Base-by-base conservation (phyloP, 2,113 vertebrate genomes). In the Capreolus pygargus region DNA sequence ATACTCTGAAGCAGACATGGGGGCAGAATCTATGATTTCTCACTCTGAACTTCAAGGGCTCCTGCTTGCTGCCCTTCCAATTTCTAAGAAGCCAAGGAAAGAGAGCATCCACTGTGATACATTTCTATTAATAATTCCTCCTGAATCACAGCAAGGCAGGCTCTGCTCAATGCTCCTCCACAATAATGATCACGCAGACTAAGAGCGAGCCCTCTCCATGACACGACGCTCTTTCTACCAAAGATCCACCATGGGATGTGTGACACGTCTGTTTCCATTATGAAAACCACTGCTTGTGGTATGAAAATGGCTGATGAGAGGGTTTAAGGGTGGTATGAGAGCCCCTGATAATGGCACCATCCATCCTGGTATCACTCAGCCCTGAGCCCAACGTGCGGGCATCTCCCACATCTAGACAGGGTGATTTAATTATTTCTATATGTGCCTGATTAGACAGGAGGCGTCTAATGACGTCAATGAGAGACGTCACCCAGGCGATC, bases 351-450 rank as follows among this genome's bases (percentile, higher is more conserved):
- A 97, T 16, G 45, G 91, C 45, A 43, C 87, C 91, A 96, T 98
- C 89, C 79, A 97, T 95, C 97, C 93, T 94, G 25, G 76, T 23
- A 27, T 95, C 92, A 84, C 90, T 96, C 82, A 90, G 76, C 78
- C 67, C 54, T 28, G 74, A 95, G 58, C 61, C 16, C 61, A 17
- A 58, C 27, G 1, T 43, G 74, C 39, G 61, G 82, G 92, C 96
- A 84, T 74, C 88, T 25, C 67, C 83, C 33, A 7, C 1, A 0
- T 82, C 2, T 2, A 79, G 95, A 93, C 60, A 21, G 27, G 55
- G 47, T 81, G 86, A 97, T 96, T 97, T 97, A 93, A 97, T 98
- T 96, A 95, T 89, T 91, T 78, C 74, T 91, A 97, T 91, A 90
- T 19, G 2, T 15, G 47, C 33, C 61, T 98, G 96, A 97, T 97